Conservation (phyloP, 2,888 invertebrate genomes). For the Scaptomyza polygonia region DNA sequence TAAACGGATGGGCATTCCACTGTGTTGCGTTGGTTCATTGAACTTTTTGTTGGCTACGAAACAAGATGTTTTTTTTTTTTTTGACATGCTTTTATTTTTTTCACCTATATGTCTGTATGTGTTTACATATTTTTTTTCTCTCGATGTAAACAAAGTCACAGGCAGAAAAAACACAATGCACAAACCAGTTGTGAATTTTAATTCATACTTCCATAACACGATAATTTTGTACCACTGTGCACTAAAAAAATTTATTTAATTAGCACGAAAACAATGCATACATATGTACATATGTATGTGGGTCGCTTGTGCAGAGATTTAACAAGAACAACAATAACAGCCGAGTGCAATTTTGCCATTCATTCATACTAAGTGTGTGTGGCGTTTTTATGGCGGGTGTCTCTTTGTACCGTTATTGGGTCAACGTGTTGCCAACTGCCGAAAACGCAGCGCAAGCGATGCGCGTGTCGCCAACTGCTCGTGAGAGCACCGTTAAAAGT, state of each 20-base stretch:
- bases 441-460: constrained; percentile 59
- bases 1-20: constrained; percentile 50
- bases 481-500: constrained; percentile 48
- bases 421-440: constrained; percentile 79
- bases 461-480: constrained; percentile 66
- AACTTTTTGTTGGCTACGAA: constrained; percentile 53
- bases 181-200: constrained; percentile 7
- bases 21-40: constrained; percentile 66
- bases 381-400: constrained; percentile 26
- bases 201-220: constrained; percentile 1
- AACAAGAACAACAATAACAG: constrained; percentile 38
- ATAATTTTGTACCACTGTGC: constrained; percentile 30
- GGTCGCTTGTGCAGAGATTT: constrained; percentile 68
- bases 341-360: constrained; percentile 52
- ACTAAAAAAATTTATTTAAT: constrained; percentile 24
- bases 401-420: constrained; percentile 69
- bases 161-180: constrained; percentile 41
- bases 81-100: no score
- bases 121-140: background rate
- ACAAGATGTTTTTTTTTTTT: constrained; percentile 40
- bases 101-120: no score
- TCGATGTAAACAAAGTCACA: constrained; percentile 57
- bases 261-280: constrained; percentile 35
- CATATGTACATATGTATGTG: no score
- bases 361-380: constrained; percentile 57